Base-by-base conservation (phyloP, 2,888 invertebrate species). In the Phrixothrix hirtus region DNA sequence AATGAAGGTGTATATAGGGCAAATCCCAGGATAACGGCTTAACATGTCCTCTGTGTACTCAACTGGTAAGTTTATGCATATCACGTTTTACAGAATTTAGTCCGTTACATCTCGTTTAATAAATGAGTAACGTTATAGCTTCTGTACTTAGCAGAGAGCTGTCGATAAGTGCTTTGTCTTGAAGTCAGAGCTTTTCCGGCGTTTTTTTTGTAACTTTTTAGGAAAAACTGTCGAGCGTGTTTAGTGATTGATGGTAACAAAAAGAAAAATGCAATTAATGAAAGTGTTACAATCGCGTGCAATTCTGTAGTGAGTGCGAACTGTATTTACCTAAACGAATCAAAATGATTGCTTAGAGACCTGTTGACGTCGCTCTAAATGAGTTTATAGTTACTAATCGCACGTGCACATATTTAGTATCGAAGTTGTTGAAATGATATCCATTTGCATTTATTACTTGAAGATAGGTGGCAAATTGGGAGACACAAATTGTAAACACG, bases 1-100 rank as follows among this genome's bases (percentile, higher is more conserved):
- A 56, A 60, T 58, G 60, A 60, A 60, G 60, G 58, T 57, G 59
- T 57, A 50, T 56, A 46, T 51, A 59, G 57, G 57, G 43, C 50
- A 60, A 55, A 56, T 48, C 51, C 56, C 44, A 35, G 52, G 56
- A 52, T 56, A 48, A 45, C 52, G 39, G 45, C 43, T 56, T 52
- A 56, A 56, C 56, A 52, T 56, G 51, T 47, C 51, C 55, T 52
- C 35, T 52, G 56, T 52, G 52, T 52, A 45, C 47, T 52, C 31
- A 45, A 38, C 45, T 41, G 56, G 48, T 56, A 56, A 56, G 44
- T 56, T 56, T 56, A 56, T 56, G 56, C 42, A 52, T 45, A 56
- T 52, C 56, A 56, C 56, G 56, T 52, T 48, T 12, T 25, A 26
- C 25, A 34, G 43, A 52, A 52, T 41, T 52, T 46, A 30, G 39